Percentiles rank a stretch among this genome's conserved stretches.
Evolutionary conservation across 2,888 invertebrate species (phyloP).

Genomic region (Dyspetes luteomarginatus): DNA sequence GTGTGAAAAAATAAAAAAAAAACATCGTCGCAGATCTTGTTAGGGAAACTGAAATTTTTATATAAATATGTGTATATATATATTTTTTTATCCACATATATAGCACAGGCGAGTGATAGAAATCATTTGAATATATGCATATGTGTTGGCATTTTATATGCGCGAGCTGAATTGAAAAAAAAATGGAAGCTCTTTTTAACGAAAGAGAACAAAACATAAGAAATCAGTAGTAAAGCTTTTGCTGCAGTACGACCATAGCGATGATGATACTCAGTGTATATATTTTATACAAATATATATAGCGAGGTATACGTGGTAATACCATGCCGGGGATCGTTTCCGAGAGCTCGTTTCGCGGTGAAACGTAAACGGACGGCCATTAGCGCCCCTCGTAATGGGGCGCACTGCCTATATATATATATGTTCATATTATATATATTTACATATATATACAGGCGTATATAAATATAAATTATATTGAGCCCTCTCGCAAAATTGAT

Average conservation of each 20-base stretch:
- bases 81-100: too few species aligned
- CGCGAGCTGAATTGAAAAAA: too few species aligned
- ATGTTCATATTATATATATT: not conserved
- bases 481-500: conserved; percentile 26
- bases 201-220: not conserved
- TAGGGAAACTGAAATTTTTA: too few species aligned
- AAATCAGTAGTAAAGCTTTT: too few species aligned
- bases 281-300: not conserved
- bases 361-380: conserved; percentile 57
- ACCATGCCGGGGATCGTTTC: conserved; percentile 1
- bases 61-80: too few species aligned
- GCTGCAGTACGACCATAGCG: too few species aligned
- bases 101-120: too few species aligned
- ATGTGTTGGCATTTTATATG: too few species aligned
- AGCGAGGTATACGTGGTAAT: conserved; percentile 26
- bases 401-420: not conserved
- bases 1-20: too few species aligned
- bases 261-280: not conserved
- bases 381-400: conserved; percentile 50
- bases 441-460: not conserved
- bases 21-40: too few species aligned
- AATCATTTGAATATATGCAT: too few species aligned
- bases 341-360: conserved; percentile 53
- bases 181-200: not conserved
- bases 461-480: not conserved